Base-by-base conservation (phyloP, 2,888 invertebrate species). In the Andrena camellia region DNA sequence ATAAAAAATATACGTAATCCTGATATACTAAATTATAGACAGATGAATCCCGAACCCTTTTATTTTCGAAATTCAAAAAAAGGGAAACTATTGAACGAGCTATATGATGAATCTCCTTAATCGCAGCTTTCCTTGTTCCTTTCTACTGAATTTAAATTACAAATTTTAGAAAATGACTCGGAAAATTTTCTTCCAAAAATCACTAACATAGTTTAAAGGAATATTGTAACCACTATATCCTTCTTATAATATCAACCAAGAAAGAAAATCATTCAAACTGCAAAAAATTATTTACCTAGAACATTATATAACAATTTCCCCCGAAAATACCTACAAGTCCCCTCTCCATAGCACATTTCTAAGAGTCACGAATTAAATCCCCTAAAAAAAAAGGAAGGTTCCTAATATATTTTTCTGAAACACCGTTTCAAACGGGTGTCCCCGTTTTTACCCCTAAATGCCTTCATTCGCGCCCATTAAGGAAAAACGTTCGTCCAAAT, bases 401-500 rank as follows among this genome's bases (percentile, higher is more conserved):
- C 17, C 20, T 35, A 23, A 52, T 60, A 60, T 31, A 48, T 62
- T 67, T 42, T 35, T 26, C 35, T n/a, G 17, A 57, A 48, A 23
- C 42, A 4, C n/a, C n/a, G 5, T 31, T 26, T 48, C 17, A 54
- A 50, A 31, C 33, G 8, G 26, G 17, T 8, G 42, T n/a, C n/a
- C 20, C 31, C 6, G 20, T 50, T 23, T 42, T 8, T 26, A 17
- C 6, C 2, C 33, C 48, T 33, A 63, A 70, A 66, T 66, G 64
- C 59, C 69, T 69, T 60, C 64, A 69, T 79, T 31, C 42, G 23
- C 26, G 67, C 5, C 48, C 67, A 63, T 78, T 67, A 67, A 59
- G 62, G 66, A 66, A 72, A 81, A 79, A 67, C 33, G 80, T 7
- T 29, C 33, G 35, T 20, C 23, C 62, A 79, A 72, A 79, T 81